Evolutionary conservation across 2,113 vertebrate species (phyloP).

Genomic region (Illadopsis cleaveri): DNA sequence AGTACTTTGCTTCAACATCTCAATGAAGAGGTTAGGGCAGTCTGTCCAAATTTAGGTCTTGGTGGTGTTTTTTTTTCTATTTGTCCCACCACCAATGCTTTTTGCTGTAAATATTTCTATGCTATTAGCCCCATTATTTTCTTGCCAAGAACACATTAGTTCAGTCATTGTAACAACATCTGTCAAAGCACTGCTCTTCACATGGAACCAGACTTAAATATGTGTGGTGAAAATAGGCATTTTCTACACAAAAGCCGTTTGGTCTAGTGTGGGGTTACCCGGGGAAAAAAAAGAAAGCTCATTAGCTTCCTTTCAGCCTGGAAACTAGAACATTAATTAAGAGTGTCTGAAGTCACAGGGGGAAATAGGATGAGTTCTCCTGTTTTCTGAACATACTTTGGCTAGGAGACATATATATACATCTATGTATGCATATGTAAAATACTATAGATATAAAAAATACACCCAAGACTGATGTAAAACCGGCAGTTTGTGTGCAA

Average conservation of each 20-base stretch:
- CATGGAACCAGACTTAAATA: neutral
- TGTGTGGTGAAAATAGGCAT: neutral
- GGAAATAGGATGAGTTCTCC: neutral
- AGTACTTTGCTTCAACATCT: neutral
- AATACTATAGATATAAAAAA: neutral
- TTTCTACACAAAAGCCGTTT: neutral
- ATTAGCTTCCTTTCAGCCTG: neutral
- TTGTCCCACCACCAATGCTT: neutral
- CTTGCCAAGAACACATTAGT: neutral
- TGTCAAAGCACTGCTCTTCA: neutral
- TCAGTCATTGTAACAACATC: neutral
- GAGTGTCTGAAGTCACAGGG: neutral
- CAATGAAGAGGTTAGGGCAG: neutral
- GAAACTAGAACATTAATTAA: neutral
- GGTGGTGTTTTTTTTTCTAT: neutral
- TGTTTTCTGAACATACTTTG: neutral
- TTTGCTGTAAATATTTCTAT: neutral
- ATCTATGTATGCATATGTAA: neutral
- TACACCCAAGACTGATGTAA: neutral
- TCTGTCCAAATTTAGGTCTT: neutral
- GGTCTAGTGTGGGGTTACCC: neutral
- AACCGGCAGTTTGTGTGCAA: neutral
- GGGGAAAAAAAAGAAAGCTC: too few species aligned
- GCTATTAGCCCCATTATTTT: neutral
- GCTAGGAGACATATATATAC: neutral